Base-by-base conservation (phyloP, 2,888 invertebrate genomes). In the Drosophila demipolita region DNA sequence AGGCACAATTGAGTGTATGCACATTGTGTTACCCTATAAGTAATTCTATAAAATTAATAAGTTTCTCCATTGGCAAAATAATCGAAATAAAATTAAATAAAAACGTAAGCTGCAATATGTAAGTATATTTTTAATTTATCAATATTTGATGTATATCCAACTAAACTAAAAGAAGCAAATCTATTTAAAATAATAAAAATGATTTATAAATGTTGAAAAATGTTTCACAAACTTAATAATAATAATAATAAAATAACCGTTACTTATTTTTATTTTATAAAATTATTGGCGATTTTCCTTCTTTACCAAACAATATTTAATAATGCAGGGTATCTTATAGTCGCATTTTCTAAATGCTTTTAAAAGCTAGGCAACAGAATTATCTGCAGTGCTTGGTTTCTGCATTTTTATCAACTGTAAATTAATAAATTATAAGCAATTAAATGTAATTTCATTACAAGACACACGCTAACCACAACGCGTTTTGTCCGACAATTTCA, bases 391-490 rank as follows among this genome's bases (percentile, higher is more conserved):
- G 66, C 55, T 68, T 60, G 57, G 33, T 65, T 62, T 66, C 59
- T 79, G 63, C 71, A 65, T 73, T 78, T 75, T 80, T 83, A 77
- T 88, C 66, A 69, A 72, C 80, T 83, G 80, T 65, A 80, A 86
- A 83, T 83, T 78, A 74, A 45, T 78, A 75, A 88, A 82, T 80
- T 73, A 80, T 70, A 83, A 67, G 60, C 71, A 79, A 86, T 86
- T 84, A 83, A 68, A 66, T 69, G 60, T 82, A 78, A 78, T 78
- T 83, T 82, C 71, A 75, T 78, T 78, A 72, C 57, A 79, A 75
- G 69, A 64, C 62, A 61, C 75, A 73, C 69, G 76, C 66, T 59
- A 67, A 49, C 69, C 72, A 36, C 77, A 67, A 61, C 73, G 66
- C 66, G 67, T 76, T 85, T 81, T 77, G 73, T 60, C 76, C 72